A percentile compares a stretch with the other conserved stretches of the same genome.
phyloP scores from a whole-genome alignment of 2,113 vertebrate genomes.

The Scalopus aquaticus region DNA sequence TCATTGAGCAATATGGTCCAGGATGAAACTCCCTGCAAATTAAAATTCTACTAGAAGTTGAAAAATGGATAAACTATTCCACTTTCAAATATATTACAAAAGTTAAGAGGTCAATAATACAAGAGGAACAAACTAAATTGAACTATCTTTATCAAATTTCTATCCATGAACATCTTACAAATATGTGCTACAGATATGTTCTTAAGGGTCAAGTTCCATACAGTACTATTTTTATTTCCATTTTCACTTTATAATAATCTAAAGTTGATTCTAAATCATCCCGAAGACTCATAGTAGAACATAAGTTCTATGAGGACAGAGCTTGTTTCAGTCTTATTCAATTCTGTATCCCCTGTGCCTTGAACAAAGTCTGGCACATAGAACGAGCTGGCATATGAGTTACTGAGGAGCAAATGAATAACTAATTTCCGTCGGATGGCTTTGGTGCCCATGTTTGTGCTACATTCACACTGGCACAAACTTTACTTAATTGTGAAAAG shows the following conservation, averaged over 20 bases:
- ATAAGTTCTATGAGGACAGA: not conserved
- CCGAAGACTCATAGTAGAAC: not conserved
- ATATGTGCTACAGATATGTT: not conserved
- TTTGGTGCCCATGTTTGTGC: not conserved
- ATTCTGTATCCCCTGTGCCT: not conserved
- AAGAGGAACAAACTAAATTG: slow-evolving; percentile 1
- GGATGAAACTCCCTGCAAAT: not conserved
- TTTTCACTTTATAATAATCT: not conserved
- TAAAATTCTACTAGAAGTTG: slow-evolving; percentile 19
- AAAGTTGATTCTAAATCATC: not conserved
- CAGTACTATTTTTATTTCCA: not conserved
- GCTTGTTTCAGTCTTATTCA: not conserved
- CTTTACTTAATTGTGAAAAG: not conserved
- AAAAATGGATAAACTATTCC: not conserved
- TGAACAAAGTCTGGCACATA: not conserved
- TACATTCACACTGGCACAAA: not conserved
- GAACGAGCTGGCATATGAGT: not conserved
- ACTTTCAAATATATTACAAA: not conserved
- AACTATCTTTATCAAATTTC: not conserved
- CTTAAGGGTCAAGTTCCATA: not conserved
- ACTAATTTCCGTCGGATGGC: not conserved
- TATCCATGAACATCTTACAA: not conserved
- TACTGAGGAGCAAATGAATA: slow-evolving; percentile 19
- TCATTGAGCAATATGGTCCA: not conserved
- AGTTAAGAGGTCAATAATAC: not conserved